These are phyloP conservation scores for Acanthoscelides obtectus DNA, from an alignment of 2,888 invertebrate genomes.

Conservation along the genomic window DNA sequence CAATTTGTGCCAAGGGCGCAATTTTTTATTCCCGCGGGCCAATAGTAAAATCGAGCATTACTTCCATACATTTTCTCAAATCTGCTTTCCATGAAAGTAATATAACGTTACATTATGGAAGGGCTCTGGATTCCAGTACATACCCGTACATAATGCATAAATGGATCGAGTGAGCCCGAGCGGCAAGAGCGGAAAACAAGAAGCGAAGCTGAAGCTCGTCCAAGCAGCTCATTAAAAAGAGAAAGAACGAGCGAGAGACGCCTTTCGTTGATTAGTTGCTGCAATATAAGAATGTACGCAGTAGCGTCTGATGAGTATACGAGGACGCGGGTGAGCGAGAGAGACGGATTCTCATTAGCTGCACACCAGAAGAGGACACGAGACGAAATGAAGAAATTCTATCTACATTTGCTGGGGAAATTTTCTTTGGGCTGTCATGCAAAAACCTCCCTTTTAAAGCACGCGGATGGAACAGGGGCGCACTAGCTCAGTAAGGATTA, in stretches of 20 bases:
- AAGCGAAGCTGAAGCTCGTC: neutral
- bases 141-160: too few species aligned
- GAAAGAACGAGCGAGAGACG: slow-evolving; percentile 37
- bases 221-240: slow-evolving; percentile 40
- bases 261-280: slow-evolving; percentile 41
- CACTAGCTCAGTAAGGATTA: neutral
- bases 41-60: too few species aligned
- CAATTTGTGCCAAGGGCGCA: too few species aligned
- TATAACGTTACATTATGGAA: too few species aligned
- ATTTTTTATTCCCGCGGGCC: too few species aligned
- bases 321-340: slow-evolving; percentile 15
- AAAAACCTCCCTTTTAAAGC: slow-evolving; percentile 40
- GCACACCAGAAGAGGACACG: slow-evolving; percentile 38
- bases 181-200: neutral
- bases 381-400: slow-evolving; percentile 59
- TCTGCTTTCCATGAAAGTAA: too few species aligned
- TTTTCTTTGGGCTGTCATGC: slow-evolving; percentile 46
- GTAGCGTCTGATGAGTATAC: slow-evolving; percentile 1
- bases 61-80: too few species aligned
- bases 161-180: neutral
- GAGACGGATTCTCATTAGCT: slow-evolving; percentile 19
- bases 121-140: too few species aligned
- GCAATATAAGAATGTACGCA: slow-evolving; percentile 44
- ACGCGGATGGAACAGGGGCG: slow-evolving; percentile 16
- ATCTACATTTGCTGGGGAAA: slow-evolving; percentile 54